Base-by-base conservation (phyloP, 2,113 vertebrate species). In the Corythoichthys intestinalis region DNA sequence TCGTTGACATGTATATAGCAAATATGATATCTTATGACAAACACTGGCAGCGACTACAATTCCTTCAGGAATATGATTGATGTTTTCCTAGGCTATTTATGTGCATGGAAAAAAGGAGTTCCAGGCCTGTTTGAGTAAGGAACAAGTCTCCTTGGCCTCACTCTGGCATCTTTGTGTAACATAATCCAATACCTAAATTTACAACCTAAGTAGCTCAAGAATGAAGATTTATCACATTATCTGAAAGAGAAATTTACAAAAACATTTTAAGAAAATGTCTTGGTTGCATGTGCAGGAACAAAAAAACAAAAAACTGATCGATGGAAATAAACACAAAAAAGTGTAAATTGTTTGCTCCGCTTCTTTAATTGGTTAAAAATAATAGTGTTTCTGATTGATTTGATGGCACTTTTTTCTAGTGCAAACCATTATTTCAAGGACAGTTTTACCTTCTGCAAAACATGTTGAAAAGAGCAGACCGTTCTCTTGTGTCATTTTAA, bases 11-110 rank as follows among this genome's bases (percentile, higher is more conserved):
- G 70, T 77, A 71, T 81, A 83, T 70, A 77, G 81, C 79, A 75
- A 86, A 87, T 78, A 82, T 76, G 82, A 86, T 84, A 79, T 79
- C 81, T 82, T 67, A 71, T 80, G 84, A 84, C 84, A 83, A 78
- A 76, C 75, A 56, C 83, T 77, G 79, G 81, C 71, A 65, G 75
- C 75, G 71, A 65, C 66, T 53, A 52, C 73, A 72, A 66, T 67
- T 87, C 77, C 85, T 79, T 79, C 61, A 68, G 81, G 76, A 78
- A 12, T 63, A 67, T 64, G 75, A 88, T 87, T 85, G 78, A 86
- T 59, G 37, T 78, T 76, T 76, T 65, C 56, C 41, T 58, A 62
- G 70, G 70, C 49, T 12, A 67, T 78, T 83, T 76, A 76, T 74
- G 74, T 67, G 75, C 66, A 73, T 70, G 50, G 72, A 79, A 77